Evolutionary conservation across 2,888 invertebrate species (phyloP).

Genomic region (Oligia latruncula): DNA sequence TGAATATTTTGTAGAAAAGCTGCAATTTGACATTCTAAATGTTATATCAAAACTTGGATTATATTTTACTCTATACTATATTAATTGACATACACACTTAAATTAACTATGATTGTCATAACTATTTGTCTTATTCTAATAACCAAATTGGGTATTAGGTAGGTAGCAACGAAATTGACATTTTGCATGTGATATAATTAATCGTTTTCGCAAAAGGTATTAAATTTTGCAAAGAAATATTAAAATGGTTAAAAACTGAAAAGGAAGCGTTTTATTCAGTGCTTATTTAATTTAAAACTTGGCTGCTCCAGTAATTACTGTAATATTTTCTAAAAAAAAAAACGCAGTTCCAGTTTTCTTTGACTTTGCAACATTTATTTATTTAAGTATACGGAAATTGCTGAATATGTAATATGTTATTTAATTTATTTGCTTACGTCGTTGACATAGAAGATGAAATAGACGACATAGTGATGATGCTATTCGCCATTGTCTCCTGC

Average conservation of each 20-base stretch:
- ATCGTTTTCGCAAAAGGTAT: constrained; percentile 42
- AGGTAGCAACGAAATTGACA: constrained; percentile 56
- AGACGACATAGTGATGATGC: constrained; percentile 19
- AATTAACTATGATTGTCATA: constrained; percentile 46
- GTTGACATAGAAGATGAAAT: constrained; percentile 9
- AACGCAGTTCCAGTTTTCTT: constrained; percentile 2
- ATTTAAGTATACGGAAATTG: constrained; percentile 29
- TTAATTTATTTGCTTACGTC: constrained; percentile 22
- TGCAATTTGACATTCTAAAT: constrained; percentile 23
- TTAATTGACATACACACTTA: constrained; percentile 12
- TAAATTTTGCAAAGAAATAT: constrained; percentile 37
- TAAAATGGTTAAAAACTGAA: constrained; percentile 35
- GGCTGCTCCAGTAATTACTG: constrained; percentile 18
- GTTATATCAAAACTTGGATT: constrained; percentile 1
- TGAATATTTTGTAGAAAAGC: constrained; percentile 13
- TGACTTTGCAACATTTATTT: constrained; percentile 31
- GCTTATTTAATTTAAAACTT: constrained; percentile 8
- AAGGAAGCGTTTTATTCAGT: neutral
- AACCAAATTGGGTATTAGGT: constrained; percentile 59
- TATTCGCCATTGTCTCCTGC: constrained; percentile 35
- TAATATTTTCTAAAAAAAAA: neutral
- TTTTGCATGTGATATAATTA: constrained; percentile 59
- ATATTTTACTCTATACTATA: constrained; percentile 20
- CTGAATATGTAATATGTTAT: constrained; percentile 22
- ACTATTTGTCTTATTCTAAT: constrained; percentile 60